Conservation (phyloP, 2,113 vertebrate genomes). For the Percina caprodes region DNA sequence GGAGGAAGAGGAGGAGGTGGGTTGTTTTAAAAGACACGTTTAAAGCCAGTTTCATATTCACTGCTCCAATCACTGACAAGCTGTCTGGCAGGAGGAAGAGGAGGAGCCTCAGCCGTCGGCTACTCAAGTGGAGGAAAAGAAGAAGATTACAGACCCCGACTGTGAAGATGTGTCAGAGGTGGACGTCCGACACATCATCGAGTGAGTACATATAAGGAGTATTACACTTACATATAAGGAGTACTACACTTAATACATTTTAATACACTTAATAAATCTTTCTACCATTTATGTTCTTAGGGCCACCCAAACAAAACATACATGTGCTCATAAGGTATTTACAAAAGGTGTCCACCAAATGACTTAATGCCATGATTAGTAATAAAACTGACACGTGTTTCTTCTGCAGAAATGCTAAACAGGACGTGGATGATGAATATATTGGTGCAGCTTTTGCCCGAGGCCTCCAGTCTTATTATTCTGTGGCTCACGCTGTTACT, state of each 20-base stretch:
- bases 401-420: constrained; percentile 89
- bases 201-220: constrained; percentile 82
- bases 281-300: background rate
- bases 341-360: background rate
- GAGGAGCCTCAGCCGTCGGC: constrained; percentile 85
- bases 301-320: background rate
- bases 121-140: constrained; percentile 87
- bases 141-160: constrained; percentile 94
- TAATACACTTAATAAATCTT: too few species aligned
- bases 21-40: constrained; percentile 19
- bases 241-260: too few species aligned
- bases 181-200: constrained; percentile 93
- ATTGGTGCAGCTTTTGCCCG: constrained; percentile 87
- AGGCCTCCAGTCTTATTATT: constrained; percentile 94
- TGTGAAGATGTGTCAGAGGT: constrained; percentile 94
- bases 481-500: constrained; percentile 96
- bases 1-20: constrained; percentile 90
- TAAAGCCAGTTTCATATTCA: constrained; percentile 2
- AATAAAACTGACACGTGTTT: background rate
- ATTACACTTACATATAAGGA: background rate
- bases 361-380: background rate
- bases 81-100: constrained; percentile 87
- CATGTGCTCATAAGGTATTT: background rate
- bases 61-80: background rate
- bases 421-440: constrained; percentile 97